Percentiles rank a stretch among this genome's conserved stretches.
phyloP scores from a whole-genome alignment of 2,797 vertebrate species.

The Amphiprion clarkii region DNA sequence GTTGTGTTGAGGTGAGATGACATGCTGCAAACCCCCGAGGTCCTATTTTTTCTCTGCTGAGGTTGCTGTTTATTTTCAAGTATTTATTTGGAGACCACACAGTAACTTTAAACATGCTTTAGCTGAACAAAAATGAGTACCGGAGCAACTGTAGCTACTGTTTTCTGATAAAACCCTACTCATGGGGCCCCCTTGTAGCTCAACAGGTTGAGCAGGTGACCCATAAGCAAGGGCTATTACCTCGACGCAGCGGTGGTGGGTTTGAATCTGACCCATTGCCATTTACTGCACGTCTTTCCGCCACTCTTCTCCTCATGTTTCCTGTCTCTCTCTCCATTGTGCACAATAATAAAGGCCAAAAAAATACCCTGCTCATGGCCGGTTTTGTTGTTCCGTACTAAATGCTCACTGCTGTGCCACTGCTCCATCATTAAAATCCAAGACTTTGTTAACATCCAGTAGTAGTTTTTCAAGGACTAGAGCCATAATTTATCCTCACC shows the following conservation, averaged over 20 bases:
- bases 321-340: too few relatives aligned
- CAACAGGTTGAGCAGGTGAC: too few relatives aligned
- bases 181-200: too few relatives aligned
- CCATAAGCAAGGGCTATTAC: too few relatives aligned
- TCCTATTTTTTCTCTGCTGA: not conserved
- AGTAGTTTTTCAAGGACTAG: constrained; percentile 23
- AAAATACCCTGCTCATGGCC: not conserved
- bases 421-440: constrained; percentile 25
- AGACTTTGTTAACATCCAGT: constrained; percentile 37
- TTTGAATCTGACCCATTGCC: too few relatives aligned
- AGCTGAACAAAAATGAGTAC: not conserved
- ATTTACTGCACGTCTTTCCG: too few relatives aligned
- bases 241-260: too few relatives aligned
- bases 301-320: too few relatives aligned
- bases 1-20: not conserved
- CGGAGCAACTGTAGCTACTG: not conserved
- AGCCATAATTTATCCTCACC: constrained; percentile 33
- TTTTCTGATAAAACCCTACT: not conserved
- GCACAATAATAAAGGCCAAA: too few relatives aligned
- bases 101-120: too few relatives aligned
- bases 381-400: constrained; percentile 3
- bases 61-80: not conserved
- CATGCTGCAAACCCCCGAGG: not conserved
- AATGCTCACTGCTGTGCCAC: not conserved
- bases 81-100: too few relatives aligned